Base-by-base conservation (phyloP, 30 jellyfish, hydroid and myxozoan genomes). In the Morbakka virulenta region DNA sequence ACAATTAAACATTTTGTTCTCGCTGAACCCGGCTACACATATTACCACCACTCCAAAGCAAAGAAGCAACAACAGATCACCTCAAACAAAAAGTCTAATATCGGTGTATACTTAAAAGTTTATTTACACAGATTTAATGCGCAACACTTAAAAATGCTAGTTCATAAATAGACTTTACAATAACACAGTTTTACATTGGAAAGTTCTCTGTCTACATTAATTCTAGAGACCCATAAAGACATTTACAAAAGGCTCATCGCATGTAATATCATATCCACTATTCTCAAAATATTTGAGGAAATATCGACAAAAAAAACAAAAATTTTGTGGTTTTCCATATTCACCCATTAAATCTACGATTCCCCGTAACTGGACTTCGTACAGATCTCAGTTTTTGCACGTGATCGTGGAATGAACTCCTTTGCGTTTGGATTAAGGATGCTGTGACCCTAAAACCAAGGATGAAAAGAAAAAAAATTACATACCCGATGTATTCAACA, bases 401-500 rank as follows among this genome's bases (percentile, higher is more conserved):
- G 13, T 6, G 57, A 41, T 4, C 90, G 57, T 48, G 96, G 96
- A 27, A 80, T 86, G 65, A 88, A 88, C 72, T 72, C 96, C 36
- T 25, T 68, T 36, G 96, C 96, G 13, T 88, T 52, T 0, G 95
- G 95, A 36, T 88, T 80, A 87, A 80, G 70, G 17, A 41, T 41
- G 57, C 57, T 41, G 13, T 41, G 57, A 17, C 57, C 57, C 57
- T 41, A 17, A 41, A 41, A 41, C 57, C 9, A 41, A 41, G 57
- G n/a, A n/a, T 41, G 57, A 17, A 41, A 41, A 17, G 9, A 9
- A 41, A 41, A 41, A 17, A 41, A 17, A 41, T 41, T 41, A 41
- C 57, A 41, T 9, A 6, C 57, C 57, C 9, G 13, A 41, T 17
- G 57, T 41, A 17, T n/a, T n/a, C n/a, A n/a, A n/a, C n/a, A n/a